These are phyloP conservation scores for Tupaia chinensis DNA, from an alignment of 2,113 vertebrate genomes.

Conservation along the genomic window DNA sequence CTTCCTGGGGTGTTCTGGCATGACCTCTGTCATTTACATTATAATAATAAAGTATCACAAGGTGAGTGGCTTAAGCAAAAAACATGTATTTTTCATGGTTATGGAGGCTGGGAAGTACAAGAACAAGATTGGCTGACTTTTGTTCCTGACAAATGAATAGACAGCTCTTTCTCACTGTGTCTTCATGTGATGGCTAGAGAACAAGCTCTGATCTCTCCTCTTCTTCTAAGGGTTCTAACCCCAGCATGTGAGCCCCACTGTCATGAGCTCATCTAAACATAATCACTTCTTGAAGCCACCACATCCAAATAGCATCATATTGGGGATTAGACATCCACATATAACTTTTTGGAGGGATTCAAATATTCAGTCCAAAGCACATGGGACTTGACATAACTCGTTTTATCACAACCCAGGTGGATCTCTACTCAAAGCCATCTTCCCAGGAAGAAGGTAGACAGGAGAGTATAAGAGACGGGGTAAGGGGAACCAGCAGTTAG, in stretches of 20 bases:
- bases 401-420: neutral
- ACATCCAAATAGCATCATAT: neutral
- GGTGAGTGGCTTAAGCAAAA: neutral
- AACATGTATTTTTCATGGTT: neutral
- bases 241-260: neutral
- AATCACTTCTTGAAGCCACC: too few species aligned
- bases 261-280: neutral
- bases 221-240: neutral
- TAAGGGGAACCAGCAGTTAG: too few species aligned
- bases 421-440: neutral
- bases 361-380: neutral
- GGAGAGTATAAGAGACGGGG: too few species aligned
- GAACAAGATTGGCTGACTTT: neutral
- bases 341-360: neutral
- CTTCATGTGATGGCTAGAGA: neutral
- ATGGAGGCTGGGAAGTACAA: neutral
- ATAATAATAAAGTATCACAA: neutral
- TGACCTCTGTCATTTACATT: neutral
- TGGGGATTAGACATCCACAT: neutral
- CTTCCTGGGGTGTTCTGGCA: neutral
- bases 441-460: neutral
- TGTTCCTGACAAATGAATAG: neutral
- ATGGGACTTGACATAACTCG: neutral
- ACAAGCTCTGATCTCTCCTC: neutral
- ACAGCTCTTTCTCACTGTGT: neutral